Conservation (phyloP, 2,797 vertebrate species). For the Sebastes itinus region DNA sequence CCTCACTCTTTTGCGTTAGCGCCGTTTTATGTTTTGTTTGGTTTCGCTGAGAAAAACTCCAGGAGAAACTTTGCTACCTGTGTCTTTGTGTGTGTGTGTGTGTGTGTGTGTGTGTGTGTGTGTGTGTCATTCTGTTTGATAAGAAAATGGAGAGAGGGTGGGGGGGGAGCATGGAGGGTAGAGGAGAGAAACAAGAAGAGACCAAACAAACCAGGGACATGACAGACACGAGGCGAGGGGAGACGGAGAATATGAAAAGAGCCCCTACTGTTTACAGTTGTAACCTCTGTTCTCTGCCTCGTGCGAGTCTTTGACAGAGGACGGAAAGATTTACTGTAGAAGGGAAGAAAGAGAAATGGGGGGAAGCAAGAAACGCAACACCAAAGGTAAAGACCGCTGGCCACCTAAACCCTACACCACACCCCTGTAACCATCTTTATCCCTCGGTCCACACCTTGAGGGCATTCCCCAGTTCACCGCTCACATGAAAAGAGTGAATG, state of each 20-base stretch:
- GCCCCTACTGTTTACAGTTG: slow-evolving; percentile 46
- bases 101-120: background rate
- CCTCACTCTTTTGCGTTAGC: slow-evolving; percentile 55
- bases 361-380: slow-evolving; percentile 16
- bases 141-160: slow-evolving; percentile 22
- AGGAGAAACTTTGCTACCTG: slow-evolving; percentile 77
- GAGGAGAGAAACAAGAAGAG: slow-evolving; percentile 39
- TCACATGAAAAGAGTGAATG: slow-evolving; percentile 71
- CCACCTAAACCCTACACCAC: slow-evolving; percentile 42
- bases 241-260: slow-evolving; percentile 36
- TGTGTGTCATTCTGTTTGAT: slow-evolving; percentile 40
- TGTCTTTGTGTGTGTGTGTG: background rate
- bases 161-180: background rate
- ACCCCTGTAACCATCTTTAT: slow-evolving; percentile 47
- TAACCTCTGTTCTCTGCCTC: slow-evolving; percentile 33
- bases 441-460: slow-evolving; percentile 68
- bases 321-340: slow-evolving; percentile 25
- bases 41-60: slow-evolving; percentile 72
- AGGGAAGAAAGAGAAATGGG: background rate
- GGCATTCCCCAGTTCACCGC: slow-evolving; percentile 70
- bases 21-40: slow-evolving; percentile 79
- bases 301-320: slow-evolving; percentile 17
- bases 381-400: slow-evolving; percentile 16
- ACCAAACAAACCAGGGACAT: slow-evolving; percentile 53
- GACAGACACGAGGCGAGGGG: slow-evolving; percentile 26